Base-by-base conservation (phyloP, 2,797 vertebrate species). In the Macrochelys suwanniensis region DNA sequence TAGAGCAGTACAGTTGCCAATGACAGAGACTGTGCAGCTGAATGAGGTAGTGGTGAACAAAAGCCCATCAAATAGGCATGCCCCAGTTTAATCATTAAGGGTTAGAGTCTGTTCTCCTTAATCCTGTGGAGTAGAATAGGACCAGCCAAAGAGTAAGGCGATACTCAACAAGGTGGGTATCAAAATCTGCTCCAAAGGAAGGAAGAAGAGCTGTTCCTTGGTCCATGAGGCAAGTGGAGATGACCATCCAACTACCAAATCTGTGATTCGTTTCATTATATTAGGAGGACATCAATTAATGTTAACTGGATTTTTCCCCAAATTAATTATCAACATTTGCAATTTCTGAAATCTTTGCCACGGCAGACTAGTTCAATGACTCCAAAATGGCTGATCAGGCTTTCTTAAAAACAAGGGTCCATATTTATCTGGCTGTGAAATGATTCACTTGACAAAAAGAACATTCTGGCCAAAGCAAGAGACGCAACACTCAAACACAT, bases 401-500 rank as follows among this genome's bases (percentile, higher is more conserved):
- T 12, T 57, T n/a, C 8, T 79, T 82, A n/a, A 61, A 51, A 56
- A 80, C 8, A 71, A 71, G 15, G 37, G 90, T 49, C 23, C 21
- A 17, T 28, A 12, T 12, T 87, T 16, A 54, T 65, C n/a, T 82
- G 87, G 7, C 11, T 31, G 45, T 68, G 26, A 61, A 79, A 77
- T 47, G 2, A 80, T 87, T 91, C 25, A 50, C 4, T 88, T 84
- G 68, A 87, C 45, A 90, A 92, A 82, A 80, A 10, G 53, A 49
- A 23, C 54, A 84, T 11, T 25, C 2, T 1, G 2, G 4, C 8
- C 37, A 78, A 82, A 50, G 5, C 2, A 80, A 80, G 77, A 17
- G 89, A 26, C 31, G 86, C 77, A 87, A 82, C 90, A 85, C 53
- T 82, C 33, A 89, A 93, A n/a, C 6, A 51, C 8, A 83, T 33